phyloP scores from a whole-genome alignment of 1,140 invertebrate genomes.

The Brachionus koreanus region DNA sequence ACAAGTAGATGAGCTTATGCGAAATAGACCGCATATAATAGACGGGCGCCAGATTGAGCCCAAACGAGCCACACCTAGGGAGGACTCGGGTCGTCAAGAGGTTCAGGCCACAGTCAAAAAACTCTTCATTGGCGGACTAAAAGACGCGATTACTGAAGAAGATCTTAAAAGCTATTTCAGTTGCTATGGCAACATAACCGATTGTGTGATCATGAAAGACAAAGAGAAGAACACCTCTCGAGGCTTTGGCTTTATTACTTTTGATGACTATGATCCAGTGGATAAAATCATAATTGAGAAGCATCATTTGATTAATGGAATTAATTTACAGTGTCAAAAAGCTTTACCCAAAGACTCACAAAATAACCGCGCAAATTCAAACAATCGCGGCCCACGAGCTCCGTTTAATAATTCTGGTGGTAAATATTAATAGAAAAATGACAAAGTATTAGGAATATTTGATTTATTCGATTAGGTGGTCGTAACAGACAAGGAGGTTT shows the following conservation, averaged over 20 bases:
- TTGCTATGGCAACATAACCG: constrained; percentile 66
- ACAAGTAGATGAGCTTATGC: constrained; percentile 92
- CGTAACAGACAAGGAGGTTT: not conserved
- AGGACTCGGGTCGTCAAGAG: constrained; percentile 83
- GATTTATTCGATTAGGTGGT: not conserved
- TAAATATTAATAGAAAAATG: not conserved
- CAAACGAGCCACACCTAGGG: constrained; percentile 85
- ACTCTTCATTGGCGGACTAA: constrained; percentile 84
- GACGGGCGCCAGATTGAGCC: constrained; percentile 86
- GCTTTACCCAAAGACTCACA: constrained; percentile 56
- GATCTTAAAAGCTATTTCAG: constrained; percentile 78
- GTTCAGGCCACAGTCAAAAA: constrained; percentile 89
- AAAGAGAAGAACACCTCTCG: constrained; percentile 79
- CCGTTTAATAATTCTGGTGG: not conserved
- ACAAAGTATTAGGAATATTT: not conserved
- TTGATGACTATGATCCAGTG: constrained; percentile 67
- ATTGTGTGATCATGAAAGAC: constrained; percentile 65
- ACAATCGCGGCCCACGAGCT: not conserved
- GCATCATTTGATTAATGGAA: constrained; percentile 57
- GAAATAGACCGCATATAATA: constrained; percentile 73
- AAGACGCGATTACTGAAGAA: constrained; percentile 50
- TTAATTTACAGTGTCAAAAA: constrained; percentile 61
- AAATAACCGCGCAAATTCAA: not conserved
- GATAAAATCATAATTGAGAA: constrained; percentile 53
- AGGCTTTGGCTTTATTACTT: constrained; percentile 92